Evolutionary conservation across 1,140 invertebrate genomes (phyloP), one percentile per base, ranked within the genome.

Genomic region (Drosophila serrata): DNA sequence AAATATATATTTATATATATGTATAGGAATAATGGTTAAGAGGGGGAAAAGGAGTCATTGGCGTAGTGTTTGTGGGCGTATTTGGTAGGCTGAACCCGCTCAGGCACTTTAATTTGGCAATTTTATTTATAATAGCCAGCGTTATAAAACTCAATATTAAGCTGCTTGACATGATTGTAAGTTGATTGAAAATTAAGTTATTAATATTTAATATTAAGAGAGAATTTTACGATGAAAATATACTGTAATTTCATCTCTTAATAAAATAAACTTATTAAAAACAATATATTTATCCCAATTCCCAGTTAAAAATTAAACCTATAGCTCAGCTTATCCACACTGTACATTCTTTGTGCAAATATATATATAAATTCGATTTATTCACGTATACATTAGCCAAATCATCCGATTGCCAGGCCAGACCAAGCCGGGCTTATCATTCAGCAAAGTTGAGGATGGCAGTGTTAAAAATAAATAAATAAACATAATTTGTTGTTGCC

Each of bases 391-490:
- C 65, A 69, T 67, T 69, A 67, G 63, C 31, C 69, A 22, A 73
- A 59, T 59, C 67, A 55, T 48, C 58, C 63, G 57, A 76, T 81
- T 63, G 81, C 31, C 57, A 61, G 48, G 4, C 46, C 15, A 48
- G 9, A 9, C 46, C 24, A 29, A 8, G 60, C 29, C 27, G 4
- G 48, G 61, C 73, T 78, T 78, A 78, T 78, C 75, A 63, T 40
- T 33, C 40, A 45, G 40, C 43, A n/a, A 29, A 42, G 58, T 17
- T 17, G 43, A 24, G 45, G 22, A 19, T 4, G 31, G 57, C 39
- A 43, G 82, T 86, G 75, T 79, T 72, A 86, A 86, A 80, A 81
- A 76, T 76, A 78, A 78, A 79, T 79, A 79, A 70, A 86, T 86
- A 81, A 86, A 75, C 65, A 79, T 67, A 75, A 79, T 85, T 85